phyloP scores from a whole-genome alignment of 2,797 vertebrate genomes.

The Gorsachius magnificus region DNA sequence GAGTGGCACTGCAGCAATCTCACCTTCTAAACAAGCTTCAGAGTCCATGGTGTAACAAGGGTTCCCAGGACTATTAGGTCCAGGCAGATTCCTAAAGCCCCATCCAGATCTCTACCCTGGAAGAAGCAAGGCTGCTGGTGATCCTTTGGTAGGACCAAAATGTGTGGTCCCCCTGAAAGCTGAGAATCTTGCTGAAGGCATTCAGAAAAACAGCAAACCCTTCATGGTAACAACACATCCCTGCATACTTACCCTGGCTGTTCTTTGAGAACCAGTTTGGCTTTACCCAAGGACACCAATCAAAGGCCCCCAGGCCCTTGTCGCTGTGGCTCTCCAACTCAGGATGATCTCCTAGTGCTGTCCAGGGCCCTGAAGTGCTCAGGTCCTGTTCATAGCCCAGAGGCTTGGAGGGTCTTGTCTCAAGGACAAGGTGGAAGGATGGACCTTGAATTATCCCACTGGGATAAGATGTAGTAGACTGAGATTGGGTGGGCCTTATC shows the following conservation, averaged over 20 bases:
- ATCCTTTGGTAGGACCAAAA: not conserved
- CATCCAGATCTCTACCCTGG: not conserved
- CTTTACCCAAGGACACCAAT: not conserved
- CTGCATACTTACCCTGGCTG: not conserved
- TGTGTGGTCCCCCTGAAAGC: not conserved
- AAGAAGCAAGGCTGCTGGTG: not conserved
- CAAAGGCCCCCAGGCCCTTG: not conserved
- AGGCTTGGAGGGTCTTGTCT: not conserved
- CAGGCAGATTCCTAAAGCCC: not conserved
- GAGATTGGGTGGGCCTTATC: not conserved
- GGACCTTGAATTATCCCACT: not conserved
- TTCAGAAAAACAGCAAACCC: not conserved
- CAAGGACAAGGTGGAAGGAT: not conserved
- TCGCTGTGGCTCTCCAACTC: not conserved
- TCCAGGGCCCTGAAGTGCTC: not conserved
- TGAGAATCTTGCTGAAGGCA: not conserved
- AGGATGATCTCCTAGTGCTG: not conserved
- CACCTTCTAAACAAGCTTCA: not conserved
- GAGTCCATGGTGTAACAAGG: not conserved
- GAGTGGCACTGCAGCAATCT: not conserved
- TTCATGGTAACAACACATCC: not conserved
- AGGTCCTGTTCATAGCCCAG: not conserved
- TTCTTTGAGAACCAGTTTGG: not conserved
- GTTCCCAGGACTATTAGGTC: not conserved
- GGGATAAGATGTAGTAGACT: not conserved